phyloP scores from a whole-genome alignment of 1,140 invertebrate genomes.

The Thereuonema tuberculata region DNA sequence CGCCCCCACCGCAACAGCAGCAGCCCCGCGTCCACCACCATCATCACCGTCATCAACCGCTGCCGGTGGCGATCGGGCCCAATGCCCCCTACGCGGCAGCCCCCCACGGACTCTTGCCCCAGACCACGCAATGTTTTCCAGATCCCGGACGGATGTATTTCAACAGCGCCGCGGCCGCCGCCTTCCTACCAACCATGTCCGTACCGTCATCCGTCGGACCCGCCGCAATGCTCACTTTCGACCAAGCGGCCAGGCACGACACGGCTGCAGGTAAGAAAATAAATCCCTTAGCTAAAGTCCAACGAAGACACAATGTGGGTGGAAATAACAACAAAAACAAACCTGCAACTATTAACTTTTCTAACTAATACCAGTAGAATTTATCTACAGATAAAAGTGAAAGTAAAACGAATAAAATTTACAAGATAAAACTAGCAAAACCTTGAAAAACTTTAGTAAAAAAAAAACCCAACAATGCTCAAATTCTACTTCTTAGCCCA shows the following conservation, averaged over 20 bases:
- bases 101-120: constrained; percentile 29
- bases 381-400: no score
- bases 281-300: no score
- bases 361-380: no score
- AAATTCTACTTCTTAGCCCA: no score
- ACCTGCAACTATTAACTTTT: no score
- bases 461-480: no score
- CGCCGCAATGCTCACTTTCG: constrained; percentile 33
- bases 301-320: no score
- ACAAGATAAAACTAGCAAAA: no score
- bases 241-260: constrained; percentile 8
- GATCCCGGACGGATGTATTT: constrained; percentile 26
- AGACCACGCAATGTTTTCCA: constrained; percentile 39
- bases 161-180: constrained; percentile 25
- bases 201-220: constrained; percentile 1
- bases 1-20: constrained; percentile 12
- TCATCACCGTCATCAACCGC: constrained; percentile 17
- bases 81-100: constrained; percentile 14
- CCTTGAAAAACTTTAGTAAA: no score
- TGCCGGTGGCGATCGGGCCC: constrained; percentile 12
- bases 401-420: no score
- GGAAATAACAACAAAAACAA: no score
- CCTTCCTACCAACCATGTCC: constrained; percentile 48
- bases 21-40: constrained; percentile 14
- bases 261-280: background rate